Evolutionary conservation across 2,113 vertebrate genomes (phyloP), one percentile per base, ranked within the genome.

Genomic region (Anarhynchus alexandrinus): DNA sequence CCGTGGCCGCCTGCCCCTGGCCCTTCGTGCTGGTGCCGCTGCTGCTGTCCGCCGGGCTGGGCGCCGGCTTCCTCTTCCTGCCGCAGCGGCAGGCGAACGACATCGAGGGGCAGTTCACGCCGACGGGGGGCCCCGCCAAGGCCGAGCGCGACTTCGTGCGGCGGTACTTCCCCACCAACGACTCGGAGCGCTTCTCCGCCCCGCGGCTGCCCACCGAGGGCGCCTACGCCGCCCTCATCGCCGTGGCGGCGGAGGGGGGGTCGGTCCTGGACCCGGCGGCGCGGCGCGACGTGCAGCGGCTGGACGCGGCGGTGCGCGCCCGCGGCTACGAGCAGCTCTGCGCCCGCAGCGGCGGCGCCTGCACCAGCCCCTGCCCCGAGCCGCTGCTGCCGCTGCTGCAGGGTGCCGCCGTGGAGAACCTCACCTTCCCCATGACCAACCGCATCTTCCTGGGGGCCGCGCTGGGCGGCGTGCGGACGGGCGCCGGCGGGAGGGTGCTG

Each of bases 81-180:
- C 59, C 91, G 12, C 62, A 88, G 19, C 95, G 87, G 14, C 38
- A 95, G 51, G 95, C 96, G 4, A 98, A 98, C 43, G 82, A 98
- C 72, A 98, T 99, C 11, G 98, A 98, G 92, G 80, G 92, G 15
- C 98, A 99, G 93, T 99, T 99, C 96, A 99, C 98, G 4, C 98
- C 98, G 5, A 59, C 94, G 1, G 7, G 96, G 25, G 98, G 99
- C 5, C 97, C 64, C 2, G 98, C 98, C 89, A 99, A 99, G 95
- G 73, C 47, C 5, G 98, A 99, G 85, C 98, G 98, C 80, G 88
- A 87, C 62, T 98, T 98, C n/a, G 97, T 98, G 78, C 96, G 79
- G 71, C 92, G 38, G 6, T 92, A 95, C 2, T 99, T 99, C 81
- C 96, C 97, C 47, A 69, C 93, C 74, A n/a, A 96, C 9, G 85